Base-by-base conservation (phyloP, 2,888 invertebrate species). In the Acanthacorydalis orientalis region DNA sequence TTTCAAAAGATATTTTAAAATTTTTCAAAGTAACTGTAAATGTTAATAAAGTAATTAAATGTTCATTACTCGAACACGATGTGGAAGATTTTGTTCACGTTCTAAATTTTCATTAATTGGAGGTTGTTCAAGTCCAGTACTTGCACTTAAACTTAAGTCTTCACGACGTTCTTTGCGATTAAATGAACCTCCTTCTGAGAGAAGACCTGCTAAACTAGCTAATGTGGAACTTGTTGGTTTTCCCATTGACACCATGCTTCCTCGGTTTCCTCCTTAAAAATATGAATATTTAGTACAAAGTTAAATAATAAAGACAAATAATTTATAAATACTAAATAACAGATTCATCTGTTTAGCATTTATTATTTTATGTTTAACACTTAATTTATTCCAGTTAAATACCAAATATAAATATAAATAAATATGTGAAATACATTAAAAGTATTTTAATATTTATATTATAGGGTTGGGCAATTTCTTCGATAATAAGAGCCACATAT, bases 161-260 rank as follows among this genome's bases (percentile, higher is more conserved):
- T 44, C 31, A 11, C 42, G 37, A 42, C 51, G 23, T 34, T 47
- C 39, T 47, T 45, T 32, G 10, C 46, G 34, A 39, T 34, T 31
- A 35, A 38, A 31, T 16, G 42, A 44, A 47, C 37, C 43, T n/a
- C 61, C 57, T 49, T 66, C 66, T 50, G 76, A 78, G 31, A 84
- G 72, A 31, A 90, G 69, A n/a, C 89, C 90, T 1, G 86, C 84
- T 44, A 93, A 68, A 46, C 85, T 86, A 1, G 84, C 86, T 12
- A 92, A 67, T 0, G 88, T 88, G 0, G 88, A 84, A 40, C 86
- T 84, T 0, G 88, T 82, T 0, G 92, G 92, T 62, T 93, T 93
- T 47, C 88, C 87, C 37, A 85, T 82, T 0, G 86, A 85, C 2
- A 83, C 83, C 46, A 89, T 65, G 53, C 88, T 89, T 40, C 87